phyloP scores from a whole-genome alignment of 2,113 vertebrate species.

The Sigmodon hispidus region DNA sequence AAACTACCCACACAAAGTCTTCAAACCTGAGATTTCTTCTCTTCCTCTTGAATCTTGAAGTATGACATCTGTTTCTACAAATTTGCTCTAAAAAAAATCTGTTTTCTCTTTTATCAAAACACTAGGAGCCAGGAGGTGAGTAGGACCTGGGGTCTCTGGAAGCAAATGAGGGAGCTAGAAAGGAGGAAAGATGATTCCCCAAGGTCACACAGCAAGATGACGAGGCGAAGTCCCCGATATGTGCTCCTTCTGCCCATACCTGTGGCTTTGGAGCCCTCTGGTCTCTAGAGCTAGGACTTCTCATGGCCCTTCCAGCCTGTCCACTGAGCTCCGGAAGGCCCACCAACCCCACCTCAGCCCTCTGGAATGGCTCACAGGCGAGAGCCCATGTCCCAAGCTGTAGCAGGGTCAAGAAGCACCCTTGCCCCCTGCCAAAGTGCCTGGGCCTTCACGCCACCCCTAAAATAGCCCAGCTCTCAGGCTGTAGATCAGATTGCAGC shows the following conservation, averaged over 20 bases:
- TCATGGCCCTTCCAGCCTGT: neutral
- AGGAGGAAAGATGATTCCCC: neutral
- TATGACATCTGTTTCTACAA: neutral
- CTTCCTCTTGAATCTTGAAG: neutral
- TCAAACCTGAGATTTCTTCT: neutral
- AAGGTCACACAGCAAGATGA: neutral
- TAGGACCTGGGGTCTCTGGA: neutral
- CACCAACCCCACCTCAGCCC: neutral
- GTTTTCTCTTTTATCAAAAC: neutral
- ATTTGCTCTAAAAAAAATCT: neutral
- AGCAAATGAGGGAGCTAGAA: neutral
- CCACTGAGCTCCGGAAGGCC: neutral
- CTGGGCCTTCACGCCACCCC: slow-evolving; percentile 75
- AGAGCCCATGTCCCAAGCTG: neutral
- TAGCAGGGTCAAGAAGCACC: slow-evolving; percentile 47
- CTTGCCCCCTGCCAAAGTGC: slow-evolving; percentile 57
- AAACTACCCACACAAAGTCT: neutral
- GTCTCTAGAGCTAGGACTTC: neutral
- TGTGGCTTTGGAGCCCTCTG: neutral
- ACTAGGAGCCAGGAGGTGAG: neutral
- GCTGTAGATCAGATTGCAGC: slow-evolving; percentile 71
- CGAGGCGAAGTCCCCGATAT: neutral
- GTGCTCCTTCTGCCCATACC: neutral
- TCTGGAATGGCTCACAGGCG: neutral
- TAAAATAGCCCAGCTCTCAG: slow-evolving; percentile 75